phyloP scores from a whole-genome alignment of 1,140 invertebrate species.

The Drosophila seguyi region DNA sequence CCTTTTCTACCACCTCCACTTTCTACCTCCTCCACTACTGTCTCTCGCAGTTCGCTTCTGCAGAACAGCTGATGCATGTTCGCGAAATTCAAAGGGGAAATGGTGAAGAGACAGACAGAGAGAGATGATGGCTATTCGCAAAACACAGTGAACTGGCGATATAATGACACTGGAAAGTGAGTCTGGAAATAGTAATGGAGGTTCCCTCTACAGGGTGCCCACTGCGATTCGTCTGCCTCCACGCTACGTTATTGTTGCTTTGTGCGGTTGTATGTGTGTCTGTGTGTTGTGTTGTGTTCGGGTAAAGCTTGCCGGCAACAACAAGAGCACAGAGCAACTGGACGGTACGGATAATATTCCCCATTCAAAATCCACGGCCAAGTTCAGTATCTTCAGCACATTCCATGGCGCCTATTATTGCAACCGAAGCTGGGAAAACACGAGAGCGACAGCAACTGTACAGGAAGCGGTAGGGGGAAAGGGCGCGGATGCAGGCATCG shows the following conservation, averaged over 20 bases:
- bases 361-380: slow-evolving; percentile 66
- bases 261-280: slow-evolving; percentile 1
- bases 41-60: slow-evolving; percentile 17
- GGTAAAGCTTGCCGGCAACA: slow-evolving; percentile 22
- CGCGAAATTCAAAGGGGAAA: slow-evolving; percentile 12
- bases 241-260: slow-evolving; percentile 15
- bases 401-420: slow-evolving; percentile 72
- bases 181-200: neutral
- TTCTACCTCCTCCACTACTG: neutral
- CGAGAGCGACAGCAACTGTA: slow-evolving; percentile 1
- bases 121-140: slow-evolving; percentile 5
- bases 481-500: slow-evolving; percentile 18
- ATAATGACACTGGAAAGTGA: neutral
- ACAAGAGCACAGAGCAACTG: slow-evolving; percentile 13
- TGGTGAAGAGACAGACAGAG: neutral
- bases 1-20: neutral
- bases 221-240: slow-evolving; percentile 4
- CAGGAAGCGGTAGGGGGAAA: neutral
- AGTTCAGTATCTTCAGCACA: slow-evolving; percentile 82
- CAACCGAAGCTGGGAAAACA: slow-evolving; percentile 8
- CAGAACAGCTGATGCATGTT: slow-evolving; percentile 54
- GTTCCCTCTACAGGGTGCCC: neutral
- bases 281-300: slow-evolving; percentile 7
- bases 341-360: slow-evolving; percentile 18
- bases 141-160: slow-evolving; percentile 17